phyloP scores from a whole-genome alignment of 2,888 invertebrate genomes.

The Campoplex capitator region DNA sequence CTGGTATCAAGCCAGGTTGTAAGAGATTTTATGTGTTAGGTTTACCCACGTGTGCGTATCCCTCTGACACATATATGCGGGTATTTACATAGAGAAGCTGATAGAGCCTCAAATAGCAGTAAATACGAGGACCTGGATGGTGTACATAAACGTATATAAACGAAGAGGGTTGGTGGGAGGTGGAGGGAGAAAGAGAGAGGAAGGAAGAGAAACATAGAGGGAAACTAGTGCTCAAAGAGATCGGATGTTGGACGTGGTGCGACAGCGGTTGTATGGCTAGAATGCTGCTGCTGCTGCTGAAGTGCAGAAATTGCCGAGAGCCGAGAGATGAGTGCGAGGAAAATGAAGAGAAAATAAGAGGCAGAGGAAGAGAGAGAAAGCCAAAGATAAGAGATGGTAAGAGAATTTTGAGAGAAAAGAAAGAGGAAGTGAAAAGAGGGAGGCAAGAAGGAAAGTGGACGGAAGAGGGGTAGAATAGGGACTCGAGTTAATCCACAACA shows the following conservation, averaged over 20 bases:
- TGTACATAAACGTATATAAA: constrained; percentile 16
- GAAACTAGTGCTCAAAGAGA: constrained; percentile 52
- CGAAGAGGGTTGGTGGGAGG: neutral
- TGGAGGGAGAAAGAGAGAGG: constrained; percentile 9
- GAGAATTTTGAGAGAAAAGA: neutral
- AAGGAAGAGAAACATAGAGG: neutral
- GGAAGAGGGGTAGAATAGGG: constrained; percentile 55
- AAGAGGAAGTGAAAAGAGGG: constrained; percentile 18
- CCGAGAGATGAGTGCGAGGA: constrained; percentile 41
- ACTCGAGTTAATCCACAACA: constrained; percentile 73
- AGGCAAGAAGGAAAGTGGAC: constrained; percentile 48
- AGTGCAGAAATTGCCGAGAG: constrained; percentile 34
- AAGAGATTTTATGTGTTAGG: constrained; percentile 36
- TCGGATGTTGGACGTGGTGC: constrained; percentile 59
- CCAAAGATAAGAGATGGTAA: neutral
- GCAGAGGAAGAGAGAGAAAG: constrained; percentile 47
- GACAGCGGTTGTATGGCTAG: constrained; percentile 36
- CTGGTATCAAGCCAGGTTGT: constrained; percentile 24
- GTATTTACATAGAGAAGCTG: constrained; percentile 26
- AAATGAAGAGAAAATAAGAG: constrained; percentile 44
- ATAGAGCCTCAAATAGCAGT: constrained; percentile 17
- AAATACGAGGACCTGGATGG: constrained; percentile 28
- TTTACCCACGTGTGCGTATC: constrained; percentile 23
- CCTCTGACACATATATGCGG: neutral
- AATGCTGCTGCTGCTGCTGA: constrained; percentile 34